Conservation (phyloP, 2,797 vertebrate species). For the Holocentrus rufus region DNA sequence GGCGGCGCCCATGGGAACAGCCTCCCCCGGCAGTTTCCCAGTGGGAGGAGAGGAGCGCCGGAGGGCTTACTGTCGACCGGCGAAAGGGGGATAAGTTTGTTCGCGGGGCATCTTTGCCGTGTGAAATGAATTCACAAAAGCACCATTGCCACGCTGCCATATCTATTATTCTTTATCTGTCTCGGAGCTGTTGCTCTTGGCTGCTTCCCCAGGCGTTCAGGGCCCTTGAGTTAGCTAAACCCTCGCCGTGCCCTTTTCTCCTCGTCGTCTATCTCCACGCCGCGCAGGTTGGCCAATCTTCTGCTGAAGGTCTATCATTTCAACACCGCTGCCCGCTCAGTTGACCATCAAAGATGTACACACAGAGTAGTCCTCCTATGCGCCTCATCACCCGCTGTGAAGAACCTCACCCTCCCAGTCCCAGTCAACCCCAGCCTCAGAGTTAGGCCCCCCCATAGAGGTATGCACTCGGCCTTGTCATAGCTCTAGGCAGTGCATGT, state of each 20-base stretch:
- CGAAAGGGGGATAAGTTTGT: slow-evolving; percentile 19
- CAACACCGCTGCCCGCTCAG: slow-evolving; percentile 31
- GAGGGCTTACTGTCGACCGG: slow-evolving; percentile 3
- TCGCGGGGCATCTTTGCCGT: slow-evolving; percentile 25
- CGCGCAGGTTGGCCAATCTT: not conserved
- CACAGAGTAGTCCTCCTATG: not conserved
- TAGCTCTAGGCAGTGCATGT: slow-evolving; percentile 84
- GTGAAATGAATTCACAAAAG: slow-evolving; percentile 32
- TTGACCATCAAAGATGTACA: slow-evolving; percentile 52
- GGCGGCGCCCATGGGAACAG: slow-evolving; percentile 77
- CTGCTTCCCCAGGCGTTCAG: not conserved
- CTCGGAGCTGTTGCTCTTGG: not conserved
- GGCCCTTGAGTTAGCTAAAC: not conserved
- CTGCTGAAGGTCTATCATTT: slow-evolving; percentile 50
- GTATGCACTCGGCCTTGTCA: slow-evolving; percentile 81
- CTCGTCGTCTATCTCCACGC: not conserved
- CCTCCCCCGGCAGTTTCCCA: slow-evolving; percentile 76
- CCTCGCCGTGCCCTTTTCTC: not conserved
- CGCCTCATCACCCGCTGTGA: slow-evolving; percentile 38
- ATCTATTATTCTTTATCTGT: slow-evolving; percentile 4
- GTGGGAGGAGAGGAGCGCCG: slow-evolving; percentile 35
- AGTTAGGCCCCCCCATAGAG: slow-evolving; percentile 66
- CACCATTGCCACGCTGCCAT: not conserved
- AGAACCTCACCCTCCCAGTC: slow-evolving; percentile 49
- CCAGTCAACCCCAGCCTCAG: slow-evolving; percentile 48